Conservation (phyloP, 2,797 vertebrate genomes). For the Euphonia xanthogaster region DNA sequence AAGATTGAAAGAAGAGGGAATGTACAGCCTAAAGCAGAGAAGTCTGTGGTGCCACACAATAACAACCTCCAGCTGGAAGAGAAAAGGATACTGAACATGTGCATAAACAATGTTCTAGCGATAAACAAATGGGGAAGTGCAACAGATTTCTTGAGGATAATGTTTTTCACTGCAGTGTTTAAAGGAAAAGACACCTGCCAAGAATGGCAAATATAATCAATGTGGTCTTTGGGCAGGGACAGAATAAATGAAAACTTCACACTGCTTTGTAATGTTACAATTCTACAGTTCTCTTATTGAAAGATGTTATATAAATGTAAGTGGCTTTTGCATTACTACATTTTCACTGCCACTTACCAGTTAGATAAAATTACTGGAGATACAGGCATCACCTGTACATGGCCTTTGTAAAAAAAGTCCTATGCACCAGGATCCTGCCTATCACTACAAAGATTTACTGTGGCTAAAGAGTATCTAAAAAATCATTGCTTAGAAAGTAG, state of each 20-base stretch:
- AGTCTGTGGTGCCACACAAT: neutral
- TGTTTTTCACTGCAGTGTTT: neutral
- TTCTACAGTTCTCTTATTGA: neutral
- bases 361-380: neutral
- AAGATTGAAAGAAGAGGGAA: neutral
- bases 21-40: neutral
- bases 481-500: neutral
- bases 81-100: neutral
- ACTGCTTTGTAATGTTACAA: neutral
- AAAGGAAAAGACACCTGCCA: neutral
- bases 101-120: neutral
- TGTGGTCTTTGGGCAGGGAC: neutral
- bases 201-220: neutral
- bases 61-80: neutral
- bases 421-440: neutral
- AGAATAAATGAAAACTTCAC: neutral
- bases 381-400: neutral
- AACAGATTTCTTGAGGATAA: neutral
- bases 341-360: neutral
- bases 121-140: neutral
- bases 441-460: neutral
- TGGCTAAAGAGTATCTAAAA: neutral
- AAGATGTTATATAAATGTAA: neutral
- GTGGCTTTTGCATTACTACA: neutral
- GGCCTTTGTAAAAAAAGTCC: neutral